Evolutionary conservation across 2,113 vertebrate genomes (phyloP).

Genomic region (Pogonocichla stellata): DNA sequence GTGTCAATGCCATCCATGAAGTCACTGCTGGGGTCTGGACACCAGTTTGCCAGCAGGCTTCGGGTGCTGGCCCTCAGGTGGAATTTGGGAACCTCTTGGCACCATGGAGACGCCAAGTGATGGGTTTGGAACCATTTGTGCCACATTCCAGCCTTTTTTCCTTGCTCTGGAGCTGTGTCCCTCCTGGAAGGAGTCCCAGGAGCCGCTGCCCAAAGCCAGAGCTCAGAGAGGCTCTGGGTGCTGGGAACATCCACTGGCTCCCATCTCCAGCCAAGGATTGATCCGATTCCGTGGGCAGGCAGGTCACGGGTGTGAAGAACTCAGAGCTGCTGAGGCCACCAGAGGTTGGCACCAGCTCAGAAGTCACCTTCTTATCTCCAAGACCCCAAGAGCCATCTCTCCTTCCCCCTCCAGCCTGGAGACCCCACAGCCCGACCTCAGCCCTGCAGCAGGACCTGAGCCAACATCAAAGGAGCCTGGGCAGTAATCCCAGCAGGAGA

Average conservation of each 20-base stretch:
- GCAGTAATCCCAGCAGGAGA: neutral
- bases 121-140: neutral
- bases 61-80: accelerated
- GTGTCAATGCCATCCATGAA: accelerated
- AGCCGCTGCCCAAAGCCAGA: neutral
- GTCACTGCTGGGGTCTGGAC: neutral
- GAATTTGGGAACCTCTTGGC: accelerated
- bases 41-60: neutral
- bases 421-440: neutral
- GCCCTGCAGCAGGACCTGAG: neutral
- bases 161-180: accelerated
- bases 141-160: neutral
- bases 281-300: accelerated
- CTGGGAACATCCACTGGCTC: neutral
- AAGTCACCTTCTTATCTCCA: neutral
- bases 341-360: neutral
- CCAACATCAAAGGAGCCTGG: neutral
- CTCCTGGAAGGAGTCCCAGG: neutral
- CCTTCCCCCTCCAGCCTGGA: neutral
- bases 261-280: neutral
- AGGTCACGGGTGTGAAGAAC: neutral
- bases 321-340: neutral
- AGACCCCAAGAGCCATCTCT: neutral
- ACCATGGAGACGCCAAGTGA: accelerated
- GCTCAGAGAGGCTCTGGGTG: neutral